Evolutionary conservation across 2,113 vertebrate species (phyloP).

Genomic region (rat (Rattus norvegicus)): GRCr8 NC_086019.1:156581501-156582000

Average conservation of each 20-base stretch:
- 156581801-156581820: not conserved
- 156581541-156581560: not conserved
- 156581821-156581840: not conserved
- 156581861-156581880: conserved; percentile 47
- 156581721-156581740: not conserved
- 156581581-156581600: conserved; percentile 6
- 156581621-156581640: not conserved
- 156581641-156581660: not conserved
- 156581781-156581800: too few relatives aligned
- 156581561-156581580: not conserved
- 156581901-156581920: conserved; percentile 37
- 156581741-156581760: not conserved
- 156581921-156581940: not conserved
- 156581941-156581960: conserved; percentile 68
- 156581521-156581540: not conserved
- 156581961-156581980: conserved; percentile 50
- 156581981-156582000: conserved; percentile 71
- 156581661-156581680: not conserved
- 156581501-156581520: not conserved
- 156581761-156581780: conserved; percentile 47
- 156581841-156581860: conserved; percentile 38
- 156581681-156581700: not conserved
- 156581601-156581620: not conserved
- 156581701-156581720: not conserved
- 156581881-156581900: conserved; percentile 2